Evolutionary conservation across 2,888 invertebrate genomes (phyloP).

Genomic region (Drosophila niveifrons): DNA sequence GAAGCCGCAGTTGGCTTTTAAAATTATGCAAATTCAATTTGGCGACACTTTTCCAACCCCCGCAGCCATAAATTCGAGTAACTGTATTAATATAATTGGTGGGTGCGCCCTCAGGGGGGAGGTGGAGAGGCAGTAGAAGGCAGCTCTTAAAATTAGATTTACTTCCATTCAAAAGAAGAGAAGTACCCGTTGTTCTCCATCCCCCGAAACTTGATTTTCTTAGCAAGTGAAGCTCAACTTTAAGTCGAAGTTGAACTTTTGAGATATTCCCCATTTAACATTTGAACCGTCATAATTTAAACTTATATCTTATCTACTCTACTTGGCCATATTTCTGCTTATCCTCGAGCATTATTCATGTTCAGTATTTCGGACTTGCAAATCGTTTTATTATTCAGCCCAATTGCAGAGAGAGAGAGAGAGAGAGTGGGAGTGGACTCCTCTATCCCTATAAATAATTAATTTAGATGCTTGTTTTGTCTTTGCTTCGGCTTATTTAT

Average conservation of each 20-base stretch:
- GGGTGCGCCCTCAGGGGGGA: slow-evolving; percentile 37
- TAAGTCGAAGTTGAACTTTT: slow-evolving; percentile 22
- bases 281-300: slow-evolving; percentile 69
- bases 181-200: slow-evolving; percentile 22
- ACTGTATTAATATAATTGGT: slow-evolving; percentile 81
- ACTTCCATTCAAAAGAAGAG: slow-evolving; percentile 43
- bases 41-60: slow-evolving; percentile 62
- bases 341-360: slow-evolving; percentile 63
- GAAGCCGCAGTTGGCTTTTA: slow-evolving; percentile 75
- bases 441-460: slow-evolving; percentile 72
- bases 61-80: slow-evolving; percentile 77
- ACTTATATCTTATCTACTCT: slow-evolving; percentile 60
- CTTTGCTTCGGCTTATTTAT: slow-evolving; percentile 60
- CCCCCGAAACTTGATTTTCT: background rate
- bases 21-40: slow-evolving; percentile 82
- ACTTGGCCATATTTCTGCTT: slow-evolving; percentile 34
- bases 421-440: slow-evolving; percentile 50
- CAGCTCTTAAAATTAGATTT: slow-evolving; percentile 75
- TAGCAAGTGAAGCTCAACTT: slow-evolving; percentile 31
- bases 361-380: slow-evolving; percentile 64
- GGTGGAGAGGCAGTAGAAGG: background rate
- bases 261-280: slow-evolving; percentile 53
- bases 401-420: slow-evolving; percentile 57
- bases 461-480: slow-evolving; percentile 71
- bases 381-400: slow-evolving; percentile 78